Base-by-base conservation (phyloP, 2,113 vertebrate species). In the Pseudorectes ferrugineus region DNA sequence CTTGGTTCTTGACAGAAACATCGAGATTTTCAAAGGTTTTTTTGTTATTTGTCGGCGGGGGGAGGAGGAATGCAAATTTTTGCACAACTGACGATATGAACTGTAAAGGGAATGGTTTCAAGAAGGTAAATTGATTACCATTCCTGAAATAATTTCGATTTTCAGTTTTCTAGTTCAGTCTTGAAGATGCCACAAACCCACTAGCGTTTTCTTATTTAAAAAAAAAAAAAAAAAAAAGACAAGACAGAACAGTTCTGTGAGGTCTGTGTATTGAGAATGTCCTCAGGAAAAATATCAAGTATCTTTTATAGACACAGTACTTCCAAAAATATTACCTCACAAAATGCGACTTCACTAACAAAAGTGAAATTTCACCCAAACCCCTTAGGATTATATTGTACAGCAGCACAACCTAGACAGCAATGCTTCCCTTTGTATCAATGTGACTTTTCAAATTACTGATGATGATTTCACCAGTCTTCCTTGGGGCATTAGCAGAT, bases 1-100 rank as follows among this genome's bases (percentile, higher is more conserved):
- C 45, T 57, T 75, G n/a, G 40, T 31, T 57, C 31, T 82, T 67
- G 76, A 81, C 6, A 87, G 36, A 78, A 93, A 49, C 24, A 75
- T 2, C 0, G 0, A 79, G n/a, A 49, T 54, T 82, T 33, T 72
- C 23, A 43, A 65, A 49, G 3, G 0, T 5, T 5, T 74, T 40
- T 91, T 75, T 84, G 38, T 40, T 65, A 63, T 68, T 42, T 89
- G 12, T n/a, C 17, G 33, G 46, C 2, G 5, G 26, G 12, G 10
- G 3, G 10, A 6, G 11, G 22, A 9, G 59, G 3, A 22, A 26
- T 18, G 12, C 83, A 25, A 63, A 29, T 52, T 82, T 82, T 75
- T 82, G 63, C 23, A 40, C 35, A 74, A 26, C 12, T 76, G 67
- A 58, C 31, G 57, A 61, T 15, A 17, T 24, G 54, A 71, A 75